phyloP scores from a whole-genome alignment of 2,888 invertebrate genomes.

The Scrobipalpa costella region DNA sequence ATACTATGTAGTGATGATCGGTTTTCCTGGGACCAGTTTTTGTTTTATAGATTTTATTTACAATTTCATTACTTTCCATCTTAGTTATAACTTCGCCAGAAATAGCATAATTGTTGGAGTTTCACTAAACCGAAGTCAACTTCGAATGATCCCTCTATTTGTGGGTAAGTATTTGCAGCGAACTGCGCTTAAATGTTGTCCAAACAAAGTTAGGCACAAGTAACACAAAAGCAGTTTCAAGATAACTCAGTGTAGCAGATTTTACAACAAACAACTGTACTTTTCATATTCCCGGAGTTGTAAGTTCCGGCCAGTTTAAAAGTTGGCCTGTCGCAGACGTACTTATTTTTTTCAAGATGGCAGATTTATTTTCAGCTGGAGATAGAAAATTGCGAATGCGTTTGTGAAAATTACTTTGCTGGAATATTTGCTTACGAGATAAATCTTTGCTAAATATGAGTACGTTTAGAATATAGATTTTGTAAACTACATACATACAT shows the following conservation, averaged over 20 bases:
- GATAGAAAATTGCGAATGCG: constrained; percentile 6
- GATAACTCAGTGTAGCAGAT: constrained; percentile 17
- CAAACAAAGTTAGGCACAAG: neutral
- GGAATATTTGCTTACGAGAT: neutral
- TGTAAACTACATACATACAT: no score
- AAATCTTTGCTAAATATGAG: neutral
- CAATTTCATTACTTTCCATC: neutral
- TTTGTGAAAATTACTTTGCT: neutral
- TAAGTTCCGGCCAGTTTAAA: constrained; percentile 9
- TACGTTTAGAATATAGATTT: no score
- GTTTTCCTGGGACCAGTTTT: neutral
- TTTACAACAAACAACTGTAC: constrained; percentile 16
- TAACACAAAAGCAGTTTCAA: constrained; percentile 7
- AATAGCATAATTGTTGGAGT: no score
- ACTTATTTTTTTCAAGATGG: neutral
- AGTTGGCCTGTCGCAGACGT: constrained; percentile 4
- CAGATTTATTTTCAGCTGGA: neutral
- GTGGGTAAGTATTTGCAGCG: neutral
- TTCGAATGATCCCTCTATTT: neutral
- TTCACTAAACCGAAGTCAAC: neutral
- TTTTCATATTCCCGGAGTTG: constrained; percentile 14
- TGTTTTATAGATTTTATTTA: neutral
- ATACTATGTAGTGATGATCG: no score
- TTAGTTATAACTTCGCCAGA: no score
- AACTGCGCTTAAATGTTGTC: neutral